These are phyloP conservation scores for Epicauta chinensis DNA, from an alignment of 1,140 invertebrate genomes.

Conservation along the genomic window DNA sequence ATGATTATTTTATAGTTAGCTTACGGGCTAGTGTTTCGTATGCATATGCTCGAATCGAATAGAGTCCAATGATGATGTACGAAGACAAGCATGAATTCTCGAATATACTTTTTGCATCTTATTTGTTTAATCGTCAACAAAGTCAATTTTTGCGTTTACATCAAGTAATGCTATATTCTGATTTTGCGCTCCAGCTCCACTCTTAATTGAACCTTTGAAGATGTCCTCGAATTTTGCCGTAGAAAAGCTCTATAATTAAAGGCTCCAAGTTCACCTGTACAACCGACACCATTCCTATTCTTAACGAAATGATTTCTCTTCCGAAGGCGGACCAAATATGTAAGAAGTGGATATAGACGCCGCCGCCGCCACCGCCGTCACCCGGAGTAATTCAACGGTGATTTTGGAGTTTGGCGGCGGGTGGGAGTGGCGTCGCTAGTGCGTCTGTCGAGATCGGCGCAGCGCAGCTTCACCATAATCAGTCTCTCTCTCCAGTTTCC, in stretches of 20 bases:
- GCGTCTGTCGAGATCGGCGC: constrained; percentile 24
- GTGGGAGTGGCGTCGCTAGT: constrained; percentile 28
- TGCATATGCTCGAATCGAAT: neutral
- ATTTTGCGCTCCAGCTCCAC: too few relatives aligned
- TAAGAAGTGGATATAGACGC: neutral
- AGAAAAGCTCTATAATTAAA: too few relatives aligned
- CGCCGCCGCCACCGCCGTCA: constrained; percentile 6
- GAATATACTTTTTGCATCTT: too few relatives aligned
- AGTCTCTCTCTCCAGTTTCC: constrained; percentile 26
- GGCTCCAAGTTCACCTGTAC: too few relatives aligned
- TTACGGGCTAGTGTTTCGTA: constrained; percentile 1
- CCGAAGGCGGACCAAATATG: too few relatives aligned
- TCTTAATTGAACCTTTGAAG: too few relatives aligned
- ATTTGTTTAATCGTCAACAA: too few relatives aligned
- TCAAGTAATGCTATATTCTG: too few relatives aligned
- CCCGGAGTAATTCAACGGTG: constrained; percentile 9
- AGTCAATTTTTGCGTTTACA: too few relatives aligned
- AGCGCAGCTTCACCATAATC: constrained; percentile 23
- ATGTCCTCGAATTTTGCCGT: too few relatives aligned
- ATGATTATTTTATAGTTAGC: constrained; percentile 12
- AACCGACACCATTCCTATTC: too few relatives aligned
- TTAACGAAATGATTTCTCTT: too few relatives aligned
- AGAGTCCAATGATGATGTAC: neutral
- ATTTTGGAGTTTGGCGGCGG: constrained; percentile 22
- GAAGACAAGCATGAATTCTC: neutral